These are phyloP conservation scores for Zosterops lateralis DNA, from an alignment of 2,113 vertebrate genomes.

Conservation along the genomic window DNA sequence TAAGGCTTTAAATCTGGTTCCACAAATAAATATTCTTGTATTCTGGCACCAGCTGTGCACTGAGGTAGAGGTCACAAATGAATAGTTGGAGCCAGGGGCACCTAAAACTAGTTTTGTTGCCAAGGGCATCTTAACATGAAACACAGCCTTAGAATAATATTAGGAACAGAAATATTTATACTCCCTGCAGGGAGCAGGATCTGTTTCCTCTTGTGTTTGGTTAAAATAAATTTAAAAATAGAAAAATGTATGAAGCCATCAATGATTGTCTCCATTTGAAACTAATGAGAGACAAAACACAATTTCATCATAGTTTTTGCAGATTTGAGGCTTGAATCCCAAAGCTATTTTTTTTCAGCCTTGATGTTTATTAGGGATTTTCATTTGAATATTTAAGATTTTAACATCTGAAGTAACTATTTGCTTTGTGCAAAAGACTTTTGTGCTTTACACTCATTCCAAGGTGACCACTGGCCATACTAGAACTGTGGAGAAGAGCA, in stretches of 20 bases:
- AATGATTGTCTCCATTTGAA: not conserved
- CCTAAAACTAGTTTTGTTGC: not conserved
- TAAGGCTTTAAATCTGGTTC: not conserved
- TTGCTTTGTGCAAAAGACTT: not conserved
- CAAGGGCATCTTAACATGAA: not conserved
- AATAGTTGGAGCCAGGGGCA: not conserved
- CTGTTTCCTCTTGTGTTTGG: not conserved
- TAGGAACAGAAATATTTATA: not conserved
- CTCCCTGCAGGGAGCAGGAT: not conserved
- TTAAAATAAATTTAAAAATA: conserved; percentile 31
- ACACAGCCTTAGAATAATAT: not conserved
- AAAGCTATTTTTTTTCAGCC: not conserved
- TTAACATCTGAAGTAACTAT: not conserved
- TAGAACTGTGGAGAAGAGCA: not conserved
- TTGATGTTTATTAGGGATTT: not conserved
- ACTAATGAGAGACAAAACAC: not conserved
- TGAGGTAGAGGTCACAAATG: not conserved
- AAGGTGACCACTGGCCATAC: not conserved
- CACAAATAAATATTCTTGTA: not conserved
- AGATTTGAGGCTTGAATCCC: not conserved
- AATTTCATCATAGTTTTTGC: not conserved
- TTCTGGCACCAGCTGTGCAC: not conserved
- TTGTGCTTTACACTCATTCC: not conserved
- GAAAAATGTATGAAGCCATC: not conserved
- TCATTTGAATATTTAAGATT: not conserved